These are phyloP conservation scores for Pagetopsis macropterus DNA, from an alignment of 2,797 vertebrate species.

Conservation along the genomic window DNA sequence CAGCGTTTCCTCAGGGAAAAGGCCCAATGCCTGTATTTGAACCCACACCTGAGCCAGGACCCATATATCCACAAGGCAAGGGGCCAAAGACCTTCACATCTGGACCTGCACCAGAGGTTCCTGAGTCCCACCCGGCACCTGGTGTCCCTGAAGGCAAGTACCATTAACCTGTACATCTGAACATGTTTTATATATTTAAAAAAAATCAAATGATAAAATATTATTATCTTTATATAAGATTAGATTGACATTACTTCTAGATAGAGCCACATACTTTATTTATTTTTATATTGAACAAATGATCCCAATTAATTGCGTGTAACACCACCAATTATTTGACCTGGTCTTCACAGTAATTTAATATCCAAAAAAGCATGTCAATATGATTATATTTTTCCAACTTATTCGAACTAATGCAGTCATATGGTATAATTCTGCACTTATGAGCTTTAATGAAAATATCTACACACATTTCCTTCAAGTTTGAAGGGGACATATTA, in stretches of 20 bases:
- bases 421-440: neutral
- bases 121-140: conserved; percentile 36
- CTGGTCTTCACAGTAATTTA: neutral
- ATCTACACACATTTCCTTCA: neutral
- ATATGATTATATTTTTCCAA: neutral
- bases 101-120: conserved; percentile 35
- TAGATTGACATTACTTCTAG: too few species aligned
- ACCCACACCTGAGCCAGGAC: conserved; percentile 30
- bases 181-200: neutral
- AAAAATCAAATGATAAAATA: neutral
- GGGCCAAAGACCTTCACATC: conserved; percentile 29
- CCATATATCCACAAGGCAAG: conserved; percentile 25
- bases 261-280: neutral
- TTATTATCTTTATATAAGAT: too few species aligned
- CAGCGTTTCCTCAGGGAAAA: conserved; percentile 30
- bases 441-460: neutral
- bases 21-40: conserved; percentile 29
- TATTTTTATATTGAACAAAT: too few species aligned
- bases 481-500: too few species aligned
- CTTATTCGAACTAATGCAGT: neutral
- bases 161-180: conserved; percentile 7
- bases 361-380: neutral
- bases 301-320: neutral
- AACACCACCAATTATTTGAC: neutral
- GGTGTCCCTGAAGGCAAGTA: conserved; percentile 67